These are phyloP conservation scores for Magallana angulata DNA, from an alignment of 1,140 invertebrate genomes.

Conservation along the genomic window DNA sequence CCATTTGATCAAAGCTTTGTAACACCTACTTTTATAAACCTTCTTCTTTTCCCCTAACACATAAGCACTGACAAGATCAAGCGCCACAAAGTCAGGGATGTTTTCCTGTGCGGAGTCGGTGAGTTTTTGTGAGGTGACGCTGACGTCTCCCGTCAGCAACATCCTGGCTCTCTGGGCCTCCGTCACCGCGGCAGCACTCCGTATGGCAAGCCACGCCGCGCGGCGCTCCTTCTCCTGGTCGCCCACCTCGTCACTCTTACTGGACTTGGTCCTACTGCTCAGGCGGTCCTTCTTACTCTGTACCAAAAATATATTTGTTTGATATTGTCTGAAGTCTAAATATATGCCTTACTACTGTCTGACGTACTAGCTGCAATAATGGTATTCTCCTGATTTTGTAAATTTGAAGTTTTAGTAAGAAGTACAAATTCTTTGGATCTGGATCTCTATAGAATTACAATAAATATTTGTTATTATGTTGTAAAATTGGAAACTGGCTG, in stretches of 20 bases:
- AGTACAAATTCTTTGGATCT: too few relatives aligned
- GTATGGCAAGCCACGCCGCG: conserved; percentile 75
- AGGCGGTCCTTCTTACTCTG: conserved; percentile 66
- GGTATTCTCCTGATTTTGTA: too few relatives aligned
- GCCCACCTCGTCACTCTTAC: conserved; percentile 62
- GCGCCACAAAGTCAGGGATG: conserved; percentile 75
- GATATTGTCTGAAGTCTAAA: too few relatives aligned
- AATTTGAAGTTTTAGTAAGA: too few relatives aligned
- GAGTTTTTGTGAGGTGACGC: conserved; percentile 68
- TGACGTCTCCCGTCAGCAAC: conserved; percentile 70
- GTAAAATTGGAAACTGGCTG: too few relatives aligned
- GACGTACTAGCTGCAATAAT: too few relatives aligned
- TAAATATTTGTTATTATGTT: too few relatives aligned
- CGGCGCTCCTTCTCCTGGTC: conserved; percentile 71
- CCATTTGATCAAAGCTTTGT: not conserved
- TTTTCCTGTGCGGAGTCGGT: conserved; percentile 58
- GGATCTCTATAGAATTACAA: too few relatives aligned
- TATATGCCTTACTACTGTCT: too few relatives aligned
- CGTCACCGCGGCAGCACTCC: conserved; percentile 73
- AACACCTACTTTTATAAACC: conserved; percentile 75
- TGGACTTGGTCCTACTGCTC: conserved; percentile 51
- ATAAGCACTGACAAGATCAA: conserved; percentile 76
- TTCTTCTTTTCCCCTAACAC: conserved; percentile 77
- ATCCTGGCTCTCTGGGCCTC: conserved; percentile 67
- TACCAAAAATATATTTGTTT: not conserved